Conservation (phyloP, 2,113 vertebrate genomes). For the Tachycineta bicolor region DNA sequence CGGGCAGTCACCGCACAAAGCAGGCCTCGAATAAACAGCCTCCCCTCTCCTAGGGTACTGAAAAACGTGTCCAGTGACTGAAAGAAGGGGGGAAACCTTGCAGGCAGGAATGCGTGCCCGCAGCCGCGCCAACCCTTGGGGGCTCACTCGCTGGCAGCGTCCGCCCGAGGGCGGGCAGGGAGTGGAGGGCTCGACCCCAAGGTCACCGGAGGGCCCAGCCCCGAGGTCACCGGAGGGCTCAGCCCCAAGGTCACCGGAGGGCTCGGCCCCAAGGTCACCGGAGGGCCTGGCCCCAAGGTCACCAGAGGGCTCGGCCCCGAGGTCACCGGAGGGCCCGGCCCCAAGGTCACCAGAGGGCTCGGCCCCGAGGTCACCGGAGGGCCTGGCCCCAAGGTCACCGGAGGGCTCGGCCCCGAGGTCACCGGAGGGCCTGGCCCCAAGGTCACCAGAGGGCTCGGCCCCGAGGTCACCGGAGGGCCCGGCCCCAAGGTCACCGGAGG, state of each 20-base stretch:
- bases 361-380: not conserved
- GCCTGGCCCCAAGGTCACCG: not conserved
- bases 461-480: not conserved
- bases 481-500: not conserved
- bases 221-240: not conserved
- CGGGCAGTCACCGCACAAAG: not conserved
- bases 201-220: not conserved
- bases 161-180: not conserved
- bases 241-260: not conserved
- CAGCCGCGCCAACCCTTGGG: not conserved
- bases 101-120: not conserved
- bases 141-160: not conserved
- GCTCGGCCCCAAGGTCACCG: not conserved
- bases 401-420: not conserved
- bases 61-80: not conserved
- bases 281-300: too few relatives aligned
- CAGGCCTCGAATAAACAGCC: not conserved
- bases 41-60: not conserved
- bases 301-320: not conserved
- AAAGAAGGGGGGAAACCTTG: not conserved
- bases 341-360: not conserved
- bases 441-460: not conserved
- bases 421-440: not conserved
- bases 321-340: not conserved
- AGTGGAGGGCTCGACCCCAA: not conserved